phyloP scores from a whole-genome alignment of 2,113 vertebrate genomes.

The Neodon shergylaensis region DNA sequence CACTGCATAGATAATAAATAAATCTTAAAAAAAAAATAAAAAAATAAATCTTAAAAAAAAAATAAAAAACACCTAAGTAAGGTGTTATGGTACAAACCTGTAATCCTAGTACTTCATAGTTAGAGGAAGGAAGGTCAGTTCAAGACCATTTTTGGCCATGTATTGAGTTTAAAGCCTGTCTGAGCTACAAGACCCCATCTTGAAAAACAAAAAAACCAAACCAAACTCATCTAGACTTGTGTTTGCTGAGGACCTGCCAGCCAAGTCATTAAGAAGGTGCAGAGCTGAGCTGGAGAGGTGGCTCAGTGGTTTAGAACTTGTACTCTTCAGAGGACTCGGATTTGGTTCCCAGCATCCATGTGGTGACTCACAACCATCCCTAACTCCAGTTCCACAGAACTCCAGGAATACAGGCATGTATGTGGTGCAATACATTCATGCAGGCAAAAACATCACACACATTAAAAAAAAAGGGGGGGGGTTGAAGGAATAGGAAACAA shows the following conservation, averaged over 20 bases:
- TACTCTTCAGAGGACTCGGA: not conserved
- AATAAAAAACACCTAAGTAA: not conserved
- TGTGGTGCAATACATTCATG: not conserved
- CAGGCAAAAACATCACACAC: not conserved
- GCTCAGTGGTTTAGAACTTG: not conserved
- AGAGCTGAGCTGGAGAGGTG: not conserved
- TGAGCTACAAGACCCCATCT: not conserved
- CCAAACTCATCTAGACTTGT: not conserved
- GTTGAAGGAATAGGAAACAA: not conserved
- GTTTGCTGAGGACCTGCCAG: conserved; percentile 1
- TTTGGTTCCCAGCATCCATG: not conserved
- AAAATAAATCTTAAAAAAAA: too few species aligned
- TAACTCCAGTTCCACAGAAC: not conserved
- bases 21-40: too few species aligned
- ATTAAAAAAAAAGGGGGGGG: not conserved
- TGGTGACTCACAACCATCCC: not conserved
- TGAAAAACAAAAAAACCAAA: not conserved
- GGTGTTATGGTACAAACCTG: not conserved
- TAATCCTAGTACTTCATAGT: not conserved
- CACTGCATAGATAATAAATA: too few species aligned
- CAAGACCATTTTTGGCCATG: not conserved
- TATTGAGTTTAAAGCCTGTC: not conserved
- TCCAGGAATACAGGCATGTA: not conserved
- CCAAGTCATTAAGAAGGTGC: not conserved
- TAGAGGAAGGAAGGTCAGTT: not conserved